Percentiles rank a stretch among this genome's conserved stretches.
These are phyloP conservation scores for Stramonita haemastoma DNA, from an alignment of 2,888 invertebrate species.

Conservation along the genomic window DNA sequence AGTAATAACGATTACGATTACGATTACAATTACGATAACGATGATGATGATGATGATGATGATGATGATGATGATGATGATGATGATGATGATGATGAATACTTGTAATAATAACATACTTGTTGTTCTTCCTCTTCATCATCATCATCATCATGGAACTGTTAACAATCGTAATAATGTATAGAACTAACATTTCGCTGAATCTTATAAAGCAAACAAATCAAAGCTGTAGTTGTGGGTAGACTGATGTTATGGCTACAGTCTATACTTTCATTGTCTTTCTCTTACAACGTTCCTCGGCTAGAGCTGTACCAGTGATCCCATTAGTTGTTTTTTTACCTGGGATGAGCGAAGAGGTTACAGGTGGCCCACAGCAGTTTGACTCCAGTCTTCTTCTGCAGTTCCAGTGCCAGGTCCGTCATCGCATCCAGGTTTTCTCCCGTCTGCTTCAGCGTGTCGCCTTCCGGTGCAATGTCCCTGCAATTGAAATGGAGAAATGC, in stretches of 20 bases:
- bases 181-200: not conserved
- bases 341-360: constrained; percentile 82
- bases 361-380: constrained; percentile 83
- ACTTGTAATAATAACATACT: not conserved
- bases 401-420: constrained; percentile 81
- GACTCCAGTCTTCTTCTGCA: constrained; percentile 81
- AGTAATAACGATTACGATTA: not conserved
- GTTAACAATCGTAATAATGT: not conserved
- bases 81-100: constrained; percentile 1
- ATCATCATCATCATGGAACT: no score
- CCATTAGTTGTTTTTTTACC: constrained; percentile 74
- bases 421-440: constrained; percentile 82
- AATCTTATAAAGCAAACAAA: no score
- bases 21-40: no score
- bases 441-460: constrained; percentile 81
- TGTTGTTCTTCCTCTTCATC: no score
- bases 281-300: no score
- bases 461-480: constrained; percentile 81
- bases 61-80: not conserved
- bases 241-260: no score
- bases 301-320: no score
- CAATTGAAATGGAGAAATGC: not conserved
- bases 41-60: not conserved
- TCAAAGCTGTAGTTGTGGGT: no score
- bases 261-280: no score